Evolutionary conservation across 2,888 invertebrate species (phyloP).

Genomic region (Patella ulyssiponensis): DNA sequence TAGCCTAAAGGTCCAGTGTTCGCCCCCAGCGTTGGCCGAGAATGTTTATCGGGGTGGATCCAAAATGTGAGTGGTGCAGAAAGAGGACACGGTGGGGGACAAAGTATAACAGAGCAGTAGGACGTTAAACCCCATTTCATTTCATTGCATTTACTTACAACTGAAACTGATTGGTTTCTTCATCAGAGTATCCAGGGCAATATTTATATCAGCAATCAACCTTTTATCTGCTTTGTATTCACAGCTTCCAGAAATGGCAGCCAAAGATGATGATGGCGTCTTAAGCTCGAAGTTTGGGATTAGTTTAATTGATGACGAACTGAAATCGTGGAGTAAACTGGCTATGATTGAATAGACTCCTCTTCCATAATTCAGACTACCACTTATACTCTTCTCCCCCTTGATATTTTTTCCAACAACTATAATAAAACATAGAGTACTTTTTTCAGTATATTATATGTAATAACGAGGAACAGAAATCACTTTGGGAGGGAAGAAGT

Average conservation of each 20-base stretch:
- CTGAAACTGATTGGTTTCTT: not conserved
- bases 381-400: not conserved
- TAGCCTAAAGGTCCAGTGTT: no score
- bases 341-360: not conserved
- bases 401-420: not conserved
- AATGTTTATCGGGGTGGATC: no score
- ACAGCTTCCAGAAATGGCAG: not conserved
- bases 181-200: not conserved
- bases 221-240: not conserved
- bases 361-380: not conserved
- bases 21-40: not conserved
- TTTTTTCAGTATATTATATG: no score
- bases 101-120: slow-evolving; percentile 31
- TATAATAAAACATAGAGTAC: not conserved
- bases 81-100: slow-evolving; percentile 33
- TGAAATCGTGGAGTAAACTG: not conserved
- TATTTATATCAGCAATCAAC: not conserved
- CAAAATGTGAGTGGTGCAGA: no score
- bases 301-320: not conserved
- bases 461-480: no score
- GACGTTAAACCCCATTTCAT: no score
- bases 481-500: no score
- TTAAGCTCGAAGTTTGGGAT: not conserved
- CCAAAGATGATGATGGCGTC: not conserved
- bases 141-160: not conserved